Evolutionary conservation across 2,888 invertebrate genomes (phyloP).

Genomic region (Oscheius onirici): DNA sequence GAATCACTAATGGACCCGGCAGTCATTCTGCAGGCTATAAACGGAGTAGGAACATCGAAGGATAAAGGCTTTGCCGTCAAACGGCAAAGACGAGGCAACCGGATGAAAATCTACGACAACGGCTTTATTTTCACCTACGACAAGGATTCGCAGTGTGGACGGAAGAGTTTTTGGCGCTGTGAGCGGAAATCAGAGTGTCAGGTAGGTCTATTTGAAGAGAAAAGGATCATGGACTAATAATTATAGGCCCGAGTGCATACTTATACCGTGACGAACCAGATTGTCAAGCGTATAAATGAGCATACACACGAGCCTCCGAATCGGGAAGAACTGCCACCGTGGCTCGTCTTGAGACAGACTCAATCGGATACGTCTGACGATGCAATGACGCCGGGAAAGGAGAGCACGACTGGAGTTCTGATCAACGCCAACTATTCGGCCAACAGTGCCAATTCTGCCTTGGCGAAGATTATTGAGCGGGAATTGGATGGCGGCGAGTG

Average conservation of each 20-base stretch:
- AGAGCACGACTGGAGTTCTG: conserved; percentile 7
- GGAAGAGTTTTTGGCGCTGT: conserved; percentile 32
- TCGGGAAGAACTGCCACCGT: conserved; percentile 24
- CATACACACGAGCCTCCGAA: conserved; percentile 19
- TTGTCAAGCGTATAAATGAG: conserved; percentile 25
- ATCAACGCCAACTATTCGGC: conserved; percentile 18
- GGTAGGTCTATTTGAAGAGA: too few relatives aligned
- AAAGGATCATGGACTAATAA: too few relatives aligned
- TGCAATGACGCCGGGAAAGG: not conserved
- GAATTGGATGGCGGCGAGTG: conserved; percentile 2
- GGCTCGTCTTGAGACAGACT: conserved; percentile 17
- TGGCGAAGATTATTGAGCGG: not conserved
- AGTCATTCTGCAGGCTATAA: conserved; percentile 18
- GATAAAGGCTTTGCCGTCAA: conserved; percentile 3
- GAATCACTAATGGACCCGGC: not conserved
- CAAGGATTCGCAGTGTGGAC: conserved; percentile 32
- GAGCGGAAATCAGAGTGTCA: conserved; percentile 32
- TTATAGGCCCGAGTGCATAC: conserved; percentile 13
- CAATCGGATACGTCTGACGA: conserved; percentile 11
- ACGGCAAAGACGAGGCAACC: conserved; percentile 22
- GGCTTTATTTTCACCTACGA: conserved; percentile 31
- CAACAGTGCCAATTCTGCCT: not conserved
- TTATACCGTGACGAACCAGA: conserved; percentile 24
- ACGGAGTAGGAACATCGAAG: not conserved
- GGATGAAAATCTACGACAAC: conserved; percentile 13